Evolutionary conservation across 2,888 invertebrate genomes (phyloP), one percentile per base, ranked within the genome.

Genomic region (Julus scanicus): DNA sequence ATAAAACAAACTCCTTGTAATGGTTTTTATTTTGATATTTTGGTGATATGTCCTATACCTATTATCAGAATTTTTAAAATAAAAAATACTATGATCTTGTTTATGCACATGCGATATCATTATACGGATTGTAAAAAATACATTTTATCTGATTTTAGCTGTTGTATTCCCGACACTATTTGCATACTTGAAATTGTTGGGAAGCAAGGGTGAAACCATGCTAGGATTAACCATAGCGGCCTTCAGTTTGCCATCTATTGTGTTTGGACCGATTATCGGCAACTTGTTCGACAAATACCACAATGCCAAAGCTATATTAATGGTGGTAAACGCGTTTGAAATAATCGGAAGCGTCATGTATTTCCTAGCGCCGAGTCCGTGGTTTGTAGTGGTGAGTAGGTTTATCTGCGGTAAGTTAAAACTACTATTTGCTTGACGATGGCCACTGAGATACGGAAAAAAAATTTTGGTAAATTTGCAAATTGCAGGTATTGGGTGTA

Each of bases 111-210:
- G n/a, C n/a, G n/a, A n/a, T n/a, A n/a, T n/a, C n/a, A n/a, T n/a
- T n/a, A n/a, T n/a, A n/a, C n/a, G n/a, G n/a, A n/a, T 44, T 44
- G 6, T 85, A 29, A 29, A 49, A 4, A 86, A 40, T 48, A 5
- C 49, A 5, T 44, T 44, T 44, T 44, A 5, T 44, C 3, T 44
- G 3, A 9, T 88, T 20, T 39, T 17, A 93, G 93, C 93, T 53
- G 92, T 93, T 11, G 93, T 93, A 88, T 91, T 93, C 53, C 93
- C 93, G 1, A 93, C 93, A 17, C 90, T 93, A 57, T 93, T 93
- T 92, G 90, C 92, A 86, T 93, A 93, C 90, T 90, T 93, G 15
- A 90, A 91, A 63, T 90, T 90, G 20, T 90, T 91, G 9, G 92
- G 92, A 89, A 90, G 91, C 86, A 91, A 91, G 13, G 90, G 92